Base-by-base conservation (phyloP, 2,797 vertebrate species). In the Scolopax rusticola region DNA sequence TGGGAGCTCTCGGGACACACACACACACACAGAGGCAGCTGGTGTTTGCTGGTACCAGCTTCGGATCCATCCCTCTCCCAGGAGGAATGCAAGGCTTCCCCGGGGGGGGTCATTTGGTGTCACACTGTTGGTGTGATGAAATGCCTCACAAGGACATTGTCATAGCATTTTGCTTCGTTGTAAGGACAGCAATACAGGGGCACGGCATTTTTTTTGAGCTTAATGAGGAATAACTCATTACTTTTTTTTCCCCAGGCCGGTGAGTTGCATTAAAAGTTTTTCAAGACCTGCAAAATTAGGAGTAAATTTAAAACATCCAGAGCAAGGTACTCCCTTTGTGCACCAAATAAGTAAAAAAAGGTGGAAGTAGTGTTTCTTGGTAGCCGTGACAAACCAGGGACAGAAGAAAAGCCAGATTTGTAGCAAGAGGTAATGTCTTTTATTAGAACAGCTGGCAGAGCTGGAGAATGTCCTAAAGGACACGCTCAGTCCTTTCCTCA, bases 1-100 rank as follows among this genome's bases (percentile, higher is more conserved):
- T 21, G 61, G 5, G 36, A 43, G 36, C 63, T 41, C 8, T 8
- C 9, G 4, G 43, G 24, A 40, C 6, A 41, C 41, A 13, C 7
- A 0, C 0, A 41, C 41, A 0, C 0, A 0, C 15, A 36, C 36
- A 41, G 15, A 10, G 48, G 36, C 69, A 19, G 24, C 0, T 56
- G 18, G 6, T 32, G 27, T 68, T 73, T 63, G 56, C 19, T 45
- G 70, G 32, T 74, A 92, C 79, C 78, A 70, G 24, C 91, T 80
- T 76, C 33, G 10, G 83, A 65, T 54, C 38, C 5, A 50, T 59
- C 32, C 8, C 57, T 47, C 74, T 53, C 86, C 23, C 47, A 3
- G 2, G 28, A 79, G 87, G 91, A 95, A 88, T 15, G 50, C 0
- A 4, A 63, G 57, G 68, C 76, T 50, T 76, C 84, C 57, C 12